phyloP scores from a whole-genome alignment of 2,888 invertebrate genomes.

The Orthosia incerta region DNA sequence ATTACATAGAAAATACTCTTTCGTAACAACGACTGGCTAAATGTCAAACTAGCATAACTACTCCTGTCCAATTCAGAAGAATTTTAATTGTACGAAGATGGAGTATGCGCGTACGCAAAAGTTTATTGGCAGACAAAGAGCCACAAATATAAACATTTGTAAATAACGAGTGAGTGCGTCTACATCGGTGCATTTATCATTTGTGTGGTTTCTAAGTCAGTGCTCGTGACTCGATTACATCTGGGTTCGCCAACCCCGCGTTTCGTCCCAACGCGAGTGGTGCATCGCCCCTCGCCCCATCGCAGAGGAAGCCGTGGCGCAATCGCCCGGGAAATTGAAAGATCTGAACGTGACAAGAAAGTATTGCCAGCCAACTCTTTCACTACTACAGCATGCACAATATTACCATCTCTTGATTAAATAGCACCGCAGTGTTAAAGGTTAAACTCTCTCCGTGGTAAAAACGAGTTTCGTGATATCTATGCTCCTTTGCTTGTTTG shows the following conservation, averaged over 20 bases:
- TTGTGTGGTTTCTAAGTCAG: constrained; percentile 35
- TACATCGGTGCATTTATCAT: constrained; percentile 16
- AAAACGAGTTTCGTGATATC: constrained; percentile 60
- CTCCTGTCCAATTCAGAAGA: constrained; percentile 11
- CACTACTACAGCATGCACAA: constrained; percentile 34
- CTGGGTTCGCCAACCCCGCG: constrained; percentile 69
- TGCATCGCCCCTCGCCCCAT: constrained; percentile 30
- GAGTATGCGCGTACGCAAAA: neutral
- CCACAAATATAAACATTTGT: constrained; percentile 14
- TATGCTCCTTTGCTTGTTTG: constrained; percentile 33
- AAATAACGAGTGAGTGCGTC: neutral
- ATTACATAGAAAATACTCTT: constrained; percentile 50
- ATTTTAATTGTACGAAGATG: constrained; percentile 47
- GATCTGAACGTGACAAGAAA: constrained; percentile 63
- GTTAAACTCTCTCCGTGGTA: constrained; percentile 66
- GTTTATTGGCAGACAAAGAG: constrained; percentile 18
- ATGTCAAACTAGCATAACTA: constrained; percentile 28
- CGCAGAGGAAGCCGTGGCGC: constrained; percentile 43
- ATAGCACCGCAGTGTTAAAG: constrained; percentile 58
- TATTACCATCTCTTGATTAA: constrained; percentile 60
- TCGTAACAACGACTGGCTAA: constrained; percentile 26
- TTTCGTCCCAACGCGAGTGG: constrained; percentile 50
- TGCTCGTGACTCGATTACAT: constrained; percentile 65
- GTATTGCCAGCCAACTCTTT: constrained; percentile 34
- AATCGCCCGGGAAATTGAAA: constrained; percentile 57